Evolutionary conservation across 2,113 vertebrate species (phyloP), one percentile per base, ranked within the genome.

Genomic region (Forbesichthys papilliferus): DNA sequence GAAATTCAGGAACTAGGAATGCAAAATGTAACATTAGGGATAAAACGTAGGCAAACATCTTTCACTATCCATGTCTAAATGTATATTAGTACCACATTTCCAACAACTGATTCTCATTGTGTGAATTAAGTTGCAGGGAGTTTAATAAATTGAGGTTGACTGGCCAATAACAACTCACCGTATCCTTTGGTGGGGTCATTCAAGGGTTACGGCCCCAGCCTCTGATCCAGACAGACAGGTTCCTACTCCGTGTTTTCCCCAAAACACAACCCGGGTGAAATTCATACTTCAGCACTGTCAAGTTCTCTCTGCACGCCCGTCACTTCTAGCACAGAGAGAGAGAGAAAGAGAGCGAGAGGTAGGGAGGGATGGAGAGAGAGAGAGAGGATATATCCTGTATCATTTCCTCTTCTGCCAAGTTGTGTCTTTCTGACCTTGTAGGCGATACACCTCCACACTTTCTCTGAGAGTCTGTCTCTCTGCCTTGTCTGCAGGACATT

Each of bases 281-380:
- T 87, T 90, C 73, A 90, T 85, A 86, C 86, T 88, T 80, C 67
- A 79, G 82, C 89, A 86, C 84, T 84, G 89, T 92, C 87, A 90
- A 85, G 86, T 89, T 88, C 84, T 81, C 82, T 82, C 84, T 73
- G 72, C 83, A 59, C 63, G n/a, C 34, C 80, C 75, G 88, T 86
- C 88, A 87, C 77, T 91, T 86, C 83, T 55, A 59, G 56, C 75
- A 49, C 58, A 68, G 71, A 83, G 5, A 42, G 5, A 42, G 5
- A 74, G 66, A 58, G 42, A 66, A 42, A 61, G 34, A 62, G 10
- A 4, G 27, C 53, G 48, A 4, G 27, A 64, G 48, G 13, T 59
- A 54, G 16, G 72, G 56, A 55, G 74, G 78, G 62, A 27, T 27
- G 27, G 27, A 68, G 71, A 83, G 5, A 42, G 5, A 54, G 13